These are phyloP conservation scores for Lepidochitona cinerea DNA, from an alignment of 2,888 invertebrate genomes.

Conservation along the genomic window DNA sequence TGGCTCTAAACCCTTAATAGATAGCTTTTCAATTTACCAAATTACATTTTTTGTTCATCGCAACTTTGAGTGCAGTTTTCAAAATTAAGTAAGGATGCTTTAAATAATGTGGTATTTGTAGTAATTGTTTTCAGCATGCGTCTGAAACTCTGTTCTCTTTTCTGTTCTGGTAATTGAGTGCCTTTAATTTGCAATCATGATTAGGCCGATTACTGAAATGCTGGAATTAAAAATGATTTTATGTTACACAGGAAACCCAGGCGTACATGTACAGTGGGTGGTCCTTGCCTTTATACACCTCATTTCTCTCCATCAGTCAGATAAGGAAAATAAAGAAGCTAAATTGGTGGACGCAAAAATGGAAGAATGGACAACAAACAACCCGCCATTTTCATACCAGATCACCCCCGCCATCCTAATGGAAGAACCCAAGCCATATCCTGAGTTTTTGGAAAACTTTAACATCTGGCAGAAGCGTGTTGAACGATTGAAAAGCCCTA, in stretches of 20 bases:
- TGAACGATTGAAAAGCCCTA: background rate
- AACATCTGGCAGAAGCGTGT: slow-evolving; percentile 46
- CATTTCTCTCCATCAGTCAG: slow-evolving; percentile 46
- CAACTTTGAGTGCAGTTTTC: too few species aligned
- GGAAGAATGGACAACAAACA: slow-evolving; percentile 55
- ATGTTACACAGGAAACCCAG: slow-evolving; percentile 53
- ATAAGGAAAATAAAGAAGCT: slow-evolving; percentile 41
- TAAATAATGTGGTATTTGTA: too few species aligned
- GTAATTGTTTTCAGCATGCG: too few species aligned
- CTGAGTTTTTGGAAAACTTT: slow-evolving; percentile 46
- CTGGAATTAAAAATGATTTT: too few species aligned
- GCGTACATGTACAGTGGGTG: slow-evolving; percentile 60
- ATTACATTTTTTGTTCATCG: too few species aligned
- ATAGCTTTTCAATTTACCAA: too few species aligned
- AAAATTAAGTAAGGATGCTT: too few species aligned
- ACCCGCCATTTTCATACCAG: slow-evolving; percentile 40
- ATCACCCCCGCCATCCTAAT: slow-evolving; percentile 40
- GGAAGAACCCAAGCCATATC: slow-evolving; percentile 34
- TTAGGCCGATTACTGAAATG: too few species aligned
- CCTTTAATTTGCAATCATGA: too few species aligned
- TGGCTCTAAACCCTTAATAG: too few species aligned
- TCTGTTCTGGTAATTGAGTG: too few species aligned
- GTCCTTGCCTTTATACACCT: slow-evolving; percentile 54
- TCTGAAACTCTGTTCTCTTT: too few species aligned
- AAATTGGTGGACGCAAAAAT: slow-evolving; percentile 46